Base-by-base conservation (phyloP, 1,140 invertebrate genomes). In the Cepaea nemoralis region DNA sequence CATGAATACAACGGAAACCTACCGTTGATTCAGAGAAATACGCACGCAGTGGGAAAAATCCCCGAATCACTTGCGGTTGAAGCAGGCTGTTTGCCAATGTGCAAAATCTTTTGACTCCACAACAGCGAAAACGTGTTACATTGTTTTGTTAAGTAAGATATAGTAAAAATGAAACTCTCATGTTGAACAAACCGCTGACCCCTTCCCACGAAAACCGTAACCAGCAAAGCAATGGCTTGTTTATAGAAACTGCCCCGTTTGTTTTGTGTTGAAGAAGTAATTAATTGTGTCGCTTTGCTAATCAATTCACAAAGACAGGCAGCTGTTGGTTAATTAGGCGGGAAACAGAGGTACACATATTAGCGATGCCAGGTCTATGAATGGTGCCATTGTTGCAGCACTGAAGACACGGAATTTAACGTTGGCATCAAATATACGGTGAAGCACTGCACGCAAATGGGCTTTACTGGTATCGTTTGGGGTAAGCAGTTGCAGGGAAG, bases 201-300 rank as follows among this genome's bases (percentile, higher is more conserved):
- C 22, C 3, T 55, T 19, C 22, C 16, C 19, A 24, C 8, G 10
- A 75, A 75, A 5, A 2, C 48, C 22, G 48, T 45, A 75, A 45
- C 73, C 14, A 10, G 40, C 42, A 27, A 6, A 75, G 31, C 16
- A 77, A 77, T 77, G 1, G 55, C 33, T 55, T 77, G 50, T 63
- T 77, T 77, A 33, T 37, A 5, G 12, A 39, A 63, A 37, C 50
- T 35, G 5, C 16, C 33, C 35, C 75, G 27, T 16, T 33, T 35
- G 27, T 16, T 33, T 35, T 63, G 33, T 10, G 1, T 6, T 12
- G 55, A 77, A 42, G 35, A 8, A 77, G 59, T 66, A 35, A 77
- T 77, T 77, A 59, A 77, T 63, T 77, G 27, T 42, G 33, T 77
- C 50, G 50, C 75, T 37, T 5, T 77, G 39, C n/a, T 50, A 77